phyloP scores from a whole-genome alignment of 2,888 invertebrate species.

The Graphium colonna region DNA sequence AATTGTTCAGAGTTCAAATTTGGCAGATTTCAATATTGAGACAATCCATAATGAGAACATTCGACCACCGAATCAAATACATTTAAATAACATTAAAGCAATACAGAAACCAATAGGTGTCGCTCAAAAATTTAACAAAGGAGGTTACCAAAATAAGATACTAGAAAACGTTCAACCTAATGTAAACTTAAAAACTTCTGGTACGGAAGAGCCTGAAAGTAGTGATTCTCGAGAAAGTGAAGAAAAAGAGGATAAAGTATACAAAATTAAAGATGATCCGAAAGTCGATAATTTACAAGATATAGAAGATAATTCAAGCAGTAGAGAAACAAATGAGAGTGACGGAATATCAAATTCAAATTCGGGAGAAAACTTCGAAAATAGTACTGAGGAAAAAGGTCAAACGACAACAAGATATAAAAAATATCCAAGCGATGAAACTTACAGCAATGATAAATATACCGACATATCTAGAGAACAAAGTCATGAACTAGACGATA shows the following conservation, averaged over 20 bases:
- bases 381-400: not conserved
- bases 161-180: not conserved
- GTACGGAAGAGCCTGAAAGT: constrained; percentile 26
- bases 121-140: constrained; percentile 20
- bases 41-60: constrained; percentile 45
- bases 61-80: constrained; percentile 19
- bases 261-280: not conserved
- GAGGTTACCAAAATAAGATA: constrained; percentile 16
- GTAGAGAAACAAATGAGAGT: not conserved
- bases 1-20: constrained; percentile 42
- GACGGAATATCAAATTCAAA: not conserved
- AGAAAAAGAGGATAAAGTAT: not conserved
- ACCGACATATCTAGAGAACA: constrained; percentile 6
- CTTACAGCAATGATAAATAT: not conserved
- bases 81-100: not conserved
- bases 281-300: not conserved
- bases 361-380: constrained; percentile 1
- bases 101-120: not conserved
- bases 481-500: constrained; percentile 4
- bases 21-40: constrained; percentile 64
- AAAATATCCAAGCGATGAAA: constrained; percentile 2
- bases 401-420: not conserved
- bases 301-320: constrained; percentile 6
- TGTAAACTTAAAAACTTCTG: constrained; percentile 29
- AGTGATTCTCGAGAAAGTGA: constrained; percentile 2